These are phyloP conservation scores for Genyomyrus donnyi DNA, from an alignment of 2,113 vertebrate genomes.

Conservation along the genomic window DNA sequence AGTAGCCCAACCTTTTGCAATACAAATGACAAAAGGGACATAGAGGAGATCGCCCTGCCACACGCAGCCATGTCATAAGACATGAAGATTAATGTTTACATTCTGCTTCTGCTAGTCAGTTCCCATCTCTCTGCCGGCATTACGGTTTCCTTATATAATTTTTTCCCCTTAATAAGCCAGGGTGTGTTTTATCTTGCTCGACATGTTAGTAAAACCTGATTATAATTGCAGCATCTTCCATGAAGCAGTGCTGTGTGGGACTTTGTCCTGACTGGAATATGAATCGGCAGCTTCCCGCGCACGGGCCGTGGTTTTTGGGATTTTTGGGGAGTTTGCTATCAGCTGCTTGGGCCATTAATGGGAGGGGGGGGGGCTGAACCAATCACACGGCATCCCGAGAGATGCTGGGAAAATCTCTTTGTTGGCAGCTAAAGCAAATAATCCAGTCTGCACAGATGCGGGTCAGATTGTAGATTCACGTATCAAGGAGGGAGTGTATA, in stretches of 20 bases:
- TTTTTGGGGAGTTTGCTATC: neutral
- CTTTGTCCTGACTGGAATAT: neutral
- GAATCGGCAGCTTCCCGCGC: neutral
- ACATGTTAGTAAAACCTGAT: neutral
- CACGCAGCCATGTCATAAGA: neutral
- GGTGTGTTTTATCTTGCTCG: neutral
- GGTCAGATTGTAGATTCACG: neutral
- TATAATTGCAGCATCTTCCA: neutral
- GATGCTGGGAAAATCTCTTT: neutral
- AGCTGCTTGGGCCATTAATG: neutral
- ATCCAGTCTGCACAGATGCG: neutral
- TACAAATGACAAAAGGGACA: neutral
- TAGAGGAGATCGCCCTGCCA: neutral
- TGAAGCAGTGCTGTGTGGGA: neutral
- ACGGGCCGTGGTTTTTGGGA: neutral
- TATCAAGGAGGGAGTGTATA: neutral
- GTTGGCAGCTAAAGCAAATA: neutral
- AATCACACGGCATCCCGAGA: neutral
- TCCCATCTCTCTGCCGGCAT: too few relatives aligned
- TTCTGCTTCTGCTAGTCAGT: neutral
- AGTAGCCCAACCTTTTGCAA: neutral
- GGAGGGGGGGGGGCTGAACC: neutral
- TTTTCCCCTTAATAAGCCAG: neutral
- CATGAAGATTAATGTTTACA: neutral
- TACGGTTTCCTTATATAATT: neutral